Evolutionary conservation across 2,888 invertebrate species (phyloP), one percentile per base, ranked within the genome.

Genomic region (Mongoloraphidia duomilia): DNA sequence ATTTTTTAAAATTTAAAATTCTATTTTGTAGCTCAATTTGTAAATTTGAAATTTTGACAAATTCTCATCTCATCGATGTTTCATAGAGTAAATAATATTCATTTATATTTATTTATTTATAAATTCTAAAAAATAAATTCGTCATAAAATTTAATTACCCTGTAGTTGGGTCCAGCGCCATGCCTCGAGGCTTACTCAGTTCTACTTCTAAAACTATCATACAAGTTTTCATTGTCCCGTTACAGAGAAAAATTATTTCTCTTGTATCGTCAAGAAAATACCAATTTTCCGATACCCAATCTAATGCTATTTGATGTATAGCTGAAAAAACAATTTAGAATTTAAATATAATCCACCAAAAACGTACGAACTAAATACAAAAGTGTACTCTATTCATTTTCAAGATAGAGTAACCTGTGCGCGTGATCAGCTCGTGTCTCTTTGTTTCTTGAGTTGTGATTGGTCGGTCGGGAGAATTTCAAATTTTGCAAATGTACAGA

Each of bases 271-370:
- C 87, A 58, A 82, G 70, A 63, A 89, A 76, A 70, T 90, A 93
- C 88, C 89, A 90, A 71, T 89, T 89, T 58, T 79, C 78, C 12
- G 85, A 79, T 50, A 89, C 70, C 92, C 92, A 93, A 69, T 93
- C 92, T 55, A 82, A 65, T 8, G 82, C 80, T 59, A 91, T 72
- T 63, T 84, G 82, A 55, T 78, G 79, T 54, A 89, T 81, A 55
- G 78, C 85, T 83, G 66, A 53, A 63, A 57, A 50, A 53, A 50
- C 44, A 56, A 50, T 47, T 17, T 34, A 10, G 3, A 34, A 34
- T 34, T 11, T 38, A 36, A 41, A 41, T 41, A 40, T 10, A 45
- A 2, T 14, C 36, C 34, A 52, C 35, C 11, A 43, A 45, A 34
- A 42, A 43, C 13, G 13, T 45, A 41, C 4, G 36, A 42, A n/a